phyloP scores from a whole-genome alignment of 2,888 invertebrate genomes.

The Hymenopus coronatus region DNA sequence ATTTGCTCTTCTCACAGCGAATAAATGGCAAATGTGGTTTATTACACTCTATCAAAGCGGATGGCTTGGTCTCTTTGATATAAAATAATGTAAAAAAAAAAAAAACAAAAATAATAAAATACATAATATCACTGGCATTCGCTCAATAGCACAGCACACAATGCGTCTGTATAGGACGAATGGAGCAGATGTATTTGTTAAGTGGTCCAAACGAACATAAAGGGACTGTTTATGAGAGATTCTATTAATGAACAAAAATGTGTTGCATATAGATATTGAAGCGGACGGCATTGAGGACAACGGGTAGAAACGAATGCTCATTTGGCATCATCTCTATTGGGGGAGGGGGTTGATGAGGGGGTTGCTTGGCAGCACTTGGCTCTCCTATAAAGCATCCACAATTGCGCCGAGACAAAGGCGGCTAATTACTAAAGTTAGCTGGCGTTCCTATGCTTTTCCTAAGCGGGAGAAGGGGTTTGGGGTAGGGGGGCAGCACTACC shows the following conservation, averaged over 20 bases:
- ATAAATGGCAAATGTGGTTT: not conserved
- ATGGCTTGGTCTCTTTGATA: not conserved
- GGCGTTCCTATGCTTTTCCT: not conserved
- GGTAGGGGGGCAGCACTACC: not conserved
- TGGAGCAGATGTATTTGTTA: not conserved
- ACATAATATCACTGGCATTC: not conserved
- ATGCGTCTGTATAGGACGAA: not conserved
- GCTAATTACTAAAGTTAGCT: conserved; percentile 16
- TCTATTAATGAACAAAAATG: not conserved
- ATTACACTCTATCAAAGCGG: not conserved
- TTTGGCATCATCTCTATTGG: not conserved
- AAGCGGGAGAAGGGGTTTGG: not conserved
- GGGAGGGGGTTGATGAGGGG: not conserved
- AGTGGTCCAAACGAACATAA: not conserved
- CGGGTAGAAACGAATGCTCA: conserved; percentile 1
- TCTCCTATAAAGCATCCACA: conserved; percentile 10
- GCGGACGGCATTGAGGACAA: not conserved
- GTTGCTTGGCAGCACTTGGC: not conserved
- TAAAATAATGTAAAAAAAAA: not conserved
- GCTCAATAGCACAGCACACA: not conserved
- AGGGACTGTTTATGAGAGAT: not conserved
- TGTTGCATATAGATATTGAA: not conserved
- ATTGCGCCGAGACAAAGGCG: conserved; percentile 5
- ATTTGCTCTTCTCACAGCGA: no score
- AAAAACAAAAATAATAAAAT: not conserved